Evolutionary conservation across 2,797 vertebrate genomes (phyloP), one percentile per base, ranked within the genome.

Genomic region (Myotis planiceps): DNA sequence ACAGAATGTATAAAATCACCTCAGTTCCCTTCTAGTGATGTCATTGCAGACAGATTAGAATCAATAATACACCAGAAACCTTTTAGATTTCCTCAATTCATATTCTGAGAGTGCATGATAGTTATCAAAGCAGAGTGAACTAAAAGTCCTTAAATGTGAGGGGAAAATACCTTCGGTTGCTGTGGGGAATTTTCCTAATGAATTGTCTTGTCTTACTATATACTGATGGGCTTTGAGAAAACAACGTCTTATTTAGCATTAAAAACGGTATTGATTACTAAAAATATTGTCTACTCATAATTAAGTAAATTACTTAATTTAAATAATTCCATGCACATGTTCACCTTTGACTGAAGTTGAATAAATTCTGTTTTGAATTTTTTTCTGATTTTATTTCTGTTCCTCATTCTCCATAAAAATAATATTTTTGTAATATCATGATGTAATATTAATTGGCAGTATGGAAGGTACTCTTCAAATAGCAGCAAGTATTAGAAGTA

Each of bases 201-300:
- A 84, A 51, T 8, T 78, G 0, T 32, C 39, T 29, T 86, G 88
- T 90, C 12, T 76, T 29, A 74, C 5, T 85, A 2, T 21, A 68
- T 94, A 21, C 42, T 94, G 29, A 86, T 58, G 27, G 29, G 10
- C 2, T 86, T 91, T 95, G 34, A 68, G 18, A 91, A 95, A 92
- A 74, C 2, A 60, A 5, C 27, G 29, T 63, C 19, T 58, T 42
- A 79, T 10, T 80, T 90, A 92, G 10, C 34, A 76, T 53, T 89
- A 65, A 68, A 93, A 45, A 45, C 19, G 19, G 16, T 76, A 71
- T 39, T 49, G n/a, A 66, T 72, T 80, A 60, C 18, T 86, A 9
- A 79, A 87, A 71, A 76, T 78, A 4, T 83, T 79, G 3, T 29
- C 3, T 32, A 37, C 32, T 74, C 14, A 72, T 55, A 18, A 90